Base-by-base conservation (phyloP, 2,888 invertebrate species). In the Rhogogaster chlorosoma region DNA sequence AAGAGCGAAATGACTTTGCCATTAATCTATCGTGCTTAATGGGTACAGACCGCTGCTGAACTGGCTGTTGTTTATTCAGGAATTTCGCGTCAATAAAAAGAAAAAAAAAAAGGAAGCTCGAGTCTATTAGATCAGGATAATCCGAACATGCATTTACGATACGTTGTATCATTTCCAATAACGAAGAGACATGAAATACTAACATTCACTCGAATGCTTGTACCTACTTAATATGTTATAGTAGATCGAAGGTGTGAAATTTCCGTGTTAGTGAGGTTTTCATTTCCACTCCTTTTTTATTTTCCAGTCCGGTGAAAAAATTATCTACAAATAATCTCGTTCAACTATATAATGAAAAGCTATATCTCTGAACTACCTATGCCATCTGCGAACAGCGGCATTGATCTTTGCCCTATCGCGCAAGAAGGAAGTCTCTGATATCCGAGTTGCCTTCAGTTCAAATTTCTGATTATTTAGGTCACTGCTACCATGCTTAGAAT, bases 361-460 rank as follows among this genome's bases (percentile, higher is more conserved):
- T 38, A 15, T 61, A 12, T 36, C 15, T 73, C 3, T 12, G 45
- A 75, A 75, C 6, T 36, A 70, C 38, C 32, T 75, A 75, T 75
- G 42, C 75, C 75, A 75, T 75, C 75, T 45, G 75, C 42, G 18
- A 75, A 42, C 53, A 53, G 18, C 29, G 32, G 29, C 45, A 53
- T 53, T 77, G 77, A 77, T 77, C 77, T 77, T 77, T 77, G 77
- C 77, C 77, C 77, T 53, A 26, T 77, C 49, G 38, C 53, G 49
- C 77, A 77, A 77, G 49, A 77, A 73, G 73, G 73, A 73, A 73
- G 73, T 73, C 73, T 73, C 42, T 73, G 73, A 73, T 73, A 73
- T 73, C 73, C 73, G 73, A 73, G 73, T 73, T 73, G 73, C 42
- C 42, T 73, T 73, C n/a, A 42, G 32, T 67, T 73, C 73, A 73